Evolutionary conservation across 2,797 vertebrate genomes (phyloP).

Genomic region (Petrocephalus schoutedeni): DNA sequence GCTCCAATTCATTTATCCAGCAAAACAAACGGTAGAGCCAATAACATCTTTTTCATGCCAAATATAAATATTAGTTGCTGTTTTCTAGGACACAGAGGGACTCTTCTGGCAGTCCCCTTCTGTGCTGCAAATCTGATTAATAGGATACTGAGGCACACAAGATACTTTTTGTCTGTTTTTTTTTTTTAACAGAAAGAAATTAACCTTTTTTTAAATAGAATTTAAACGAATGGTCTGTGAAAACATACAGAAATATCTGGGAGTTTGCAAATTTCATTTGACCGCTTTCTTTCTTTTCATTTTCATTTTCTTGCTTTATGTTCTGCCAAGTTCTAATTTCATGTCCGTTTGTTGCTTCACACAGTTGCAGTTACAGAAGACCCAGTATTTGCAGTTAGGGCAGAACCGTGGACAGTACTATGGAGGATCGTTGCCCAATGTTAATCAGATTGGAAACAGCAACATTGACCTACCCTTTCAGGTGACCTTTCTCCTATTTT

Average conservation of each 20-base stretch:
- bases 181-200: neutral
- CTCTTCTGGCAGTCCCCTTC: neutral
- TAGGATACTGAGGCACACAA: neutral
- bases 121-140: slow-evolving; percentile 12
- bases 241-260: neutral
- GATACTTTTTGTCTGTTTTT: neutral
- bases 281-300: neutral
- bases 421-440: slow-evolving; percentile 96
- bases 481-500: slow-evolving; percentile 77
- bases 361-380: slow-evolving; percentile 98
- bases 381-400: slow-evolving; percentile 97
- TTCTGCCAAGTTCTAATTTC: neutral
- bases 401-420: slow-evolving; percentile 98
- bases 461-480: slow-evolving; percentile 96
- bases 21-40: slow-evolving; percentile 31
- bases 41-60: slow-evolving; percentile 17
- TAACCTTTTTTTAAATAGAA: neutral
- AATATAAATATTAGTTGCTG: slow-evolving; percentile 20
- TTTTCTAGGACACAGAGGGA: slow-evolving; percentile 11
- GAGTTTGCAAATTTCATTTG: neutral
- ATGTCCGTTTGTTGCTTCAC: slow-evolving; percentile 66
- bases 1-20: slow-evolving; percentile 28
- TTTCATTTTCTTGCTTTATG: neutral
- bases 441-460: slow-evolving; percentile 98
- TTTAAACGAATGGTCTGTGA: neutral